A percentile compares a stretch with the other conserved stretches of the same genome.
phyloP scores from a whole-genome alignment of 2,113 vertebrate genomes.

The Herpailurus yagouaroundi region DNA sequence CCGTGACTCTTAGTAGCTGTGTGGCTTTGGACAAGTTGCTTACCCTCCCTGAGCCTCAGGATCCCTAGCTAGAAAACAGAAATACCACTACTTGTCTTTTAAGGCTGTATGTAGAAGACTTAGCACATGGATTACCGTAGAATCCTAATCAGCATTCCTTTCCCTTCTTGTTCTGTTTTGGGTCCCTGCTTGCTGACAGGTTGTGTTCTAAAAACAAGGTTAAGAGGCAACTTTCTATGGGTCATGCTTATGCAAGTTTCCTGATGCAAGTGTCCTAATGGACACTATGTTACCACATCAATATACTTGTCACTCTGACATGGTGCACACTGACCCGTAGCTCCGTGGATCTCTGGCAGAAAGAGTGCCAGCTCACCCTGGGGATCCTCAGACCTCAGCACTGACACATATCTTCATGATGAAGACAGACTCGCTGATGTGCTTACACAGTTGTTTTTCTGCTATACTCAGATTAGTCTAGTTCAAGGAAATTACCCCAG shows the following conservation, averaged over 20 bases:
- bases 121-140: not conserved
- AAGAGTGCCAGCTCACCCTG: not conserved
- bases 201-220: not conserved
- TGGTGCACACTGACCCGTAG: not conserved
- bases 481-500: not conserved
- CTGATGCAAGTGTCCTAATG: not conserved
- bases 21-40: not conserved
- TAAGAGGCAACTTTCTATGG: not conserved
- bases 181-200: not conserved
- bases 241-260: not conserved
- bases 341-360: not conserved
- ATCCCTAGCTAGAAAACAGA: not conserved
- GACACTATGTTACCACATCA: not conserved
- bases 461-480: not conserved
- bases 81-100: not conserved
- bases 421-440: not conserved
- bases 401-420: not conserved
- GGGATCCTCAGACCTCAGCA: not conserved
- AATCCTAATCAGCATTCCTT: not conserved
- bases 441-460: not conserved
- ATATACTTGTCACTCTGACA: constrained; percentile 10
- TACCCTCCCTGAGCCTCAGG: not conserved
- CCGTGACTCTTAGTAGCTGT: not conserved
- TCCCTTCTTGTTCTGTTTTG: not conserved
- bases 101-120: not conserved